Percentiles rank a stretch among this genome's conserved stretches.
Conservation (phyloP, 2,797 vertebrate species). For the Spinibarbus caldwelli region DNA sequence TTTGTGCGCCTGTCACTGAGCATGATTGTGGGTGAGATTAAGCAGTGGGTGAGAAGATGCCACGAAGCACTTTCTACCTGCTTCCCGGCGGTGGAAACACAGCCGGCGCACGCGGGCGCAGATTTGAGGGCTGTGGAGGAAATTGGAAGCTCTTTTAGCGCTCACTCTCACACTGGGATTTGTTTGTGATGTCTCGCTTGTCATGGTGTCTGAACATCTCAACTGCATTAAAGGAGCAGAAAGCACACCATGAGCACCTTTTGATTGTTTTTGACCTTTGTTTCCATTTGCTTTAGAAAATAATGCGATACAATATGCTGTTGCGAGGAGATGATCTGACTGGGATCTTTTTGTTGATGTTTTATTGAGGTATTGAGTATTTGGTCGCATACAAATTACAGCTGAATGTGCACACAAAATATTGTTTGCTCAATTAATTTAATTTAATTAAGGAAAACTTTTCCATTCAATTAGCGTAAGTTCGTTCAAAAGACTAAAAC, state of each 20-base stretch:
- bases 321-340: neutral
- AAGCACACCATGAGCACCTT: conserved; percentile 30
- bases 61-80: conserved; percentile 78
- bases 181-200: conserved; percentile 63
- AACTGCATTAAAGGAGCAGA: conserved; percentile 12
- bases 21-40: conserved; percentile 82
- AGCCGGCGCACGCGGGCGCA: conserved; percentile 65
- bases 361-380: too few species aligned
- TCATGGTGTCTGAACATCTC: conserved; percentile 57
- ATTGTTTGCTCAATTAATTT: too few species aligned
- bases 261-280: conserved; percentile 22
- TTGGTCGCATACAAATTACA: too few species aligned
- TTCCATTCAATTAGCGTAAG: too few species aligned
- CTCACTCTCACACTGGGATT: conserved; percentile 60
- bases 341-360: neutral
- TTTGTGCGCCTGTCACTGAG: conserved; percentile 80
- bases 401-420: too few species aligned
- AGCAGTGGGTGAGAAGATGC: conserved; percentile 76
- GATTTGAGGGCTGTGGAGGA: conserved; percentile 63
- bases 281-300: conserved; percentile 16
- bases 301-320: neutral
- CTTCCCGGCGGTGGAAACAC: conserved; percentile 73
- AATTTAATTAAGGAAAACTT: too few species aligned
- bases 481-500: too few species aligned
- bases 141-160: conserved; percentile 60